Percentiles rank a stretch among this genome's conserved stretches.
Conservation (phyloP, 2,113 vertebrate species). For the Mustela lutreola region DNA sequence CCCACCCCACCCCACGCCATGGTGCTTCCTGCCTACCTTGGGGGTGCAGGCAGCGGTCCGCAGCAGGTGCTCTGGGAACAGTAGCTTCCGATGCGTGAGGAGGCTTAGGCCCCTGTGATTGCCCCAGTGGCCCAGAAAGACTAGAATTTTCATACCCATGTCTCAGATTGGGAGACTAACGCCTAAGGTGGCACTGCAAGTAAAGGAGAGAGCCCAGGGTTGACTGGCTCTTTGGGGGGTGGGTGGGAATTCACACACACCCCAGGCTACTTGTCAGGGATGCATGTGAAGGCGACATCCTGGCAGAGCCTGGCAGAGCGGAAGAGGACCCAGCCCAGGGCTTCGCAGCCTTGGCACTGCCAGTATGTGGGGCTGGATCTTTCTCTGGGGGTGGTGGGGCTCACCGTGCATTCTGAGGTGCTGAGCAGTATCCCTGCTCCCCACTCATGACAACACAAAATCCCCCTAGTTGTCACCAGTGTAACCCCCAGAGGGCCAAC, state of each 20-base stretch:
- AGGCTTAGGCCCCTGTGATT: background rate
- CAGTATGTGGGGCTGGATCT: background rate
- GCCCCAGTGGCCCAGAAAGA: background rate
- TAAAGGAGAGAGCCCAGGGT: background rate
- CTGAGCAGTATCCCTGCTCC: background rate
- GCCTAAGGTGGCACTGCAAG: background rate
- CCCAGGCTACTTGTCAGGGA: background rate
- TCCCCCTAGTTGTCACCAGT: background rate
- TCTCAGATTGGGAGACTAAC: background rate
- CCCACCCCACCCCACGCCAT: background rate
- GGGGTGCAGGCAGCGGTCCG: background rate
- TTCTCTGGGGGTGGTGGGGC: background rate
- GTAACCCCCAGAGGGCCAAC: background rate
- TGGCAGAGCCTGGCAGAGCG: background rate
- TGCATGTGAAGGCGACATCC: fast-evolving
- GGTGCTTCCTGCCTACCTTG: background rate
- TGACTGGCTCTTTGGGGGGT: background rate
- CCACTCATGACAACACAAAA: background rate
- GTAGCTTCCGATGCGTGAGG: background rate
- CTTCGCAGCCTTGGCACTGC: background rate
- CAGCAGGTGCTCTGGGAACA: background rate
- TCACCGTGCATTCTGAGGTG: background rate
- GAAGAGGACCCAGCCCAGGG: background rate
- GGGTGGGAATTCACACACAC: background rate
- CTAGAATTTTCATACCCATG: background rate